Evolutionary conservation across 2,113 vertebrate species (phyloP).

Genomic region (Scatophagus argus): DNA sequence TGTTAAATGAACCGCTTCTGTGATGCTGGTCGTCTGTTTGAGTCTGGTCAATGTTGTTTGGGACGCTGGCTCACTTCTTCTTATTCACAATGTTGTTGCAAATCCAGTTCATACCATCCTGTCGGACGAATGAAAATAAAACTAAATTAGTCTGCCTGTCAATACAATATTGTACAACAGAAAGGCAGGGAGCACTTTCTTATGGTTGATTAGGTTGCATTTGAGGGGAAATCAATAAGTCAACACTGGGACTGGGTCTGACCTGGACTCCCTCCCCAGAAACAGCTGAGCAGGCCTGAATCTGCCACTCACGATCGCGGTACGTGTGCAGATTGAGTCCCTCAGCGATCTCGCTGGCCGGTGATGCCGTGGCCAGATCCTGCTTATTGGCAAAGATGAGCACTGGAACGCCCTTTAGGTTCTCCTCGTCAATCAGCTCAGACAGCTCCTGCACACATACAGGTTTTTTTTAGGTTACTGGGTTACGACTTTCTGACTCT

Average conservation of each 20-base stretch:
- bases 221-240: constrained; percentile 27
- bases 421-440: constrained; percentile 87
- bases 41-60: constrained; percentile 3
- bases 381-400: constrained; percentile 94
- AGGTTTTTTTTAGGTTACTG: not conserved
- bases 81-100: constrained; percentile 89
- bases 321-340: constrained; percentile 91
- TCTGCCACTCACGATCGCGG: constrained; percentile 91
- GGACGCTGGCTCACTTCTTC: constrained; percentile 83
- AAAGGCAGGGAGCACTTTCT: not conserved
- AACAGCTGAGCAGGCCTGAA: constrained; percentile 91
- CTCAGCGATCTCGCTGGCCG: constrained; percentile 88
- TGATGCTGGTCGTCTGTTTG: constrained; percentile 12
- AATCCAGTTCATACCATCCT: constrained; percentile 96
- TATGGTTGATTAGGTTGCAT: not conserved
- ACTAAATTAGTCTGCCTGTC: not conserved
- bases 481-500: no score
- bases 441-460: constrained; percentile 85
- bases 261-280: constrained; percentile 92
- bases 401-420: constrained; percentile 86
- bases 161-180: not conserved
- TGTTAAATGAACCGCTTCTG: constrained; percentile 7
- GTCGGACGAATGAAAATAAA: constrained; percentile 29
- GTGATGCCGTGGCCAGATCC: constrained; percentile 87
- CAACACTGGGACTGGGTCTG: constrained; percentile 26